Conservation (phyloP, 2,797 vertebrate genomes). For the Propithecus perrieri region DNA sequence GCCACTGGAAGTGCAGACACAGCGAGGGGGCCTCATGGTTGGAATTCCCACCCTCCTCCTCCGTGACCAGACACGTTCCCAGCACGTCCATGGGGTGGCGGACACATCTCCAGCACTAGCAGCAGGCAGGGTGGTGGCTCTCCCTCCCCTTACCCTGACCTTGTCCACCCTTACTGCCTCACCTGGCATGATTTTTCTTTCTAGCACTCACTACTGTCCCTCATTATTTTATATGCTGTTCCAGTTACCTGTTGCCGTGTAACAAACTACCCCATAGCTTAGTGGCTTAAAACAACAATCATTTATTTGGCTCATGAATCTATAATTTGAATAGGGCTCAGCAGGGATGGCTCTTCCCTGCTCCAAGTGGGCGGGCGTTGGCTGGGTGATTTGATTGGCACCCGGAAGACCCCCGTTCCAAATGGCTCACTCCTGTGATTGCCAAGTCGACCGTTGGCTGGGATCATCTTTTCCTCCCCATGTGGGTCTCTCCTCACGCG, state of each 20-base stretch:
- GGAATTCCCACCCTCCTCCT: neutral
- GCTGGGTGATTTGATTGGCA: neutral
- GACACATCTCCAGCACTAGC: neutral
- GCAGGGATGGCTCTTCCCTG: neutral
- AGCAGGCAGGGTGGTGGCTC: neutral
- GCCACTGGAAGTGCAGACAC: neutral
- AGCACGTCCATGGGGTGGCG: accelerated
- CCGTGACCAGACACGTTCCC: neutral
- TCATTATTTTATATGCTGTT: neutral
- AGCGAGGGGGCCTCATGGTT: too few species aligned
- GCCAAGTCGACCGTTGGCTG: accelerated
- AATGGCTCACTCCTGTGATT: accelerated
- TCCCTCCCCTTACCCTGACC: neutral
- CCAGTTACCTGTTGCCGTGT: neutral
- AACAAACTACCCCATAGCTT: neutral
- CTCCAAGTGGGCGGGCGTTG: accelerated
- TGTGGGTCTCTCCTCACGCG: accelerated
- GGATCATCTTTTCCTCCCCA: neutral
- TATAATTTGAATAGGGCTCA: neutral
- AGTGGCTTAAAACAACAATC: neutral
- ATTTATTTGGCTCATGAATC: neutral
- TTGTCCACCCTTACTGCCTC: neutral
- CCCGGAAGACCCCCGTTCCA: neutral
- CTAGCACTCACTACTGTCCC: too few species aligned
- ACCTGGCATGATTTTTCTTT: neutral